A percentile compares a stretch with the other conserved stretches of the same genome.
Conservation (phyloP, 2,888 invertebrate genomes). For the Sturmia bella region DNA sequence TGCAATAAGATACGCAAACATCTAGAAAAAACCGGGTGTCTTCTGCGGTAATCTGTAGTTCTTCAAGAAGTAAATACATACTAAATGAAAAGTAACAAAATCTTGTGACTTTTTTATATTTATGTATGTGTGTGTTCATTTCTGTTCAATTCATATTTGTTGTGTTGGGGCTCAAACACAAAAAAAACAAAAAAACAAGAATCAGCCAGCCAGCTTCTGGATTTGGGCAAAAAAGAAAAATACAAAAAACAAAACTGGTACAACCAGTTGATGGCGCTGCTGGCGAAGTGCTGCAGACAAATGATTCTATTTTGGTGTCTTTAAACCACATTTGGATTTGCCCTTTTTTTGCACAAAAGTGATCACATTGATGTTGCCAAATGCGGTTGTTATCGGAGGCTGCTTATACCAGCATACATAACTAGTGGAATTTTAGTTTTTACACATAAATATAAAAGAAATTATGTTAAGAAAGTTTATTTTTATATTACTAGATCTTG, state of each 20-base stretch:
- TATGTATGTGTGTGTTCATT: slow-evolving; percentile 6
- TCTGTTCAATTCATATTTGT: background rate
- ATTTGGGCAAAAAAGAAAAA: background rate
- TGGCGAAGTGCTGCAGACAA: slow-evolving; percentile 6
- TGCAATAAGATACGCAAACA: slow-evolving; percentile 28
- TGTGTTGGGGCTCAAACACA: too few relatives aligned
- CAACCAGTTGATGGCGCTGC: slow-evolving; percentile 49
- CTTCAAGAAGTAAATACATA: slow-evolving; percentile 32
- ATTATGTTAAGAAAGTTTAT: background rate
- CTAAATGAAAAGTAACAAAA: slow-evolving; percentile 27
- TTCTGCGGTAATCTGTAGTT: slow-evolving; percentile 51
- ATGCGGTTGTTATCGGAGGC: background rate
- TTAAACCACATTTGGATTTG: slow-evolving; percentile 63
- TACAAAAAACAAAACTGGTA: slow-evolving; percentile 27
- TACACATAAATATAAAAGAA: slow-evolving; percentile 7
- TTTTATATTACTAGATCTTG: too few relatives aligned
- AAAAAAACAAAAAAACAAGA: slow-evolving; percentile 4
- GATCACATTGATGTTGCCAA: slow-evolving; percentile 9
- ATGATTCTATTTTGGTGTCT: slow-evolving; percentile 11
- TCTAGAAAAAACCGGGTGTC: slow-evolving; percentile 20
- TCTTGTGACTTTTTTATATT: slow-evolving; percentile 35
- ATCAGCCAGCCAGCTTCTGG: slow-evolving; percentile 25
- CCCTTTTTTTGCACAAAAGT: slow-evolving; percentile 28
- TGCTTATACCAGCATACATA: background rate
- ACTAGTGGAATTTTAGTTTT: slow-evolving; percentile 5